Base-by-base conservation (phyloP, 2,888 invertebrate genomes). In the Anorthoa munda region DNA sequence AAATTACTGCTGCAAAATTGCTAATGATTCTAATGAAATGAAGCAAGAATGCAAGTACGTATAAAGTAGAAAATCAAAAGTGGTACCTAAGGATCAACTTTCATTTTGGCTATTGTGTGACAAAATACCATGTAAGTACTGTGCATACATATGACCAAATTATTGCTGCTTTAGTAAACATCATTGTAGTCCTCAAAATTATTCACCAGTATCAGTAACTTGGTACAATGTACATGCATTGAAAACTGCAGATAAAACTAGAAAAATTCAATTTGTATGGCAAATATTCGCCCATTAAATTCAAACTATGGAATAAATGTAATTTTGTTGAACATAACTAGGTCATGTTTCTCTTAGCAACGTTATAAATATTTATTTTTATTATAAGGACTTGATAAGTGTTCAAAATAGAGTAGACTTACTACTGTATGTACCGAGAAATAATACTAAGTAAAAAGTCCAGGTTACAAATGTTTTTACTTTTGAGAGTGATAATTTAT, bases 291-390 rank as follows among this genome's bases (percentile, higher is more conserved):
- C 26, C 21, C 21, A 48, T 60, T 53, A 70, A 59, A 60, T 75
- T 26, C 4, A 21, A 60, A 55, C 4, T 13, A 12, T 26, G 46
- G 9, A 55, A 17, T 31, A 21, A 60, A 55, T 60, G 11, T 15
- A 26, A 39, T 48, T 46, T 58, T 50, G 18, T 77, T 46, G 5
- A 58, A 59, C 23, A 46, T 51, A 51, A 23, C 50, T 21, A 58
- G 72, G 53, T 78, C 60, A 78, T 0, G 18, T 75, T 69, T 21
- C 51, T 23, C 21, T 17, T 48, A 51, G 46, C 21, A 73, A 80
- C 53, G 9, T 11, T 21, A 60, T 23, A 13, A n/a, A 26, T 59
- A 53, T 21, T 13, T 21, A 31, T 59, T 21, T 46, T 21, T 56
- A n/a, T 26, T 45, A 48, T 39, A n/a, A 48, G 31, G n/a, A 17